Percentiles rank a stretch among this genome's conserved stretches.
Evolutionary conservation across 1,140 invertebrate species (phyloP).

Genomic region (Lethrus apterus): DNA sequence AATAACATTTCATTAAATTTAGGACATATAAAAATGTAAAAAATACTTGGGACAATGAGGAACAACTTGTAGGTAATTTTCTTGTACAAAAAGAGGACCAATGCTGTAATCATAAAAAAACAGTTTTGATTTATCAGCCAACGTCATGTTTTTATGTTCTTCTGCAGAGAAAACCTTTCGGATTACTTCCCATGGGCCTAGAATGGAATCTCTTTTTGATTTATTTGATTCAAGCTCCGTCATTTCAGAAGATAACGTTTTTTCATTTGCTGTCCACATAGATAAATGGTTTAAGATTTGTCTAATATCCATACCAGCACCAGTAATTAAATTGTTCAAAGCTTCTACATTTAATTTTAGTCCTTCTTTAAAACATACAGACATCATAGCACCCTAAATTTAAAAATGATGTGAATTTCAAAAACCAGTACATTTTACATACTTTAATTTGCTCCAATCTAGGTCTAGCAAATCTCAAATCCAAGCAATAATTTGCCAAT

Average conservation of each 20-base stretch:
- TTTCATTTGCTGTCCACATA: conserved; percentile 59
- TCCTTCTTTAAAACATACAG: conserved; percentile 86
- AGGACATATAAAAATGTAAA: neutral
- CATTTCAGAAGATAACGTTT: conserved; percentile 44
- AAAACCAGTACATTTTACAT: conserved; percentile 16
- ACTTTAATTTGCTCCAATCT: conserved; percentile 86
- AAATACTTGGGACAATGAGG: conserved; percentile 60
- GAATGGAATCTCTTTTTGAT: conserved; percentile 74
- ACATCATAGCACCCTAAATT: conserved; percentile 73
- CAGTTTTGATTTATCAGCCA: conserved; percentile 81
- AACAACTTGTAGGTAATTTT: conserved; percentile 82
- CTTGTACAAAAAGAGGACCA: conserved; percentile 92
- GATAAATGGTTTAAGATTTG: conserved; percentile 87
- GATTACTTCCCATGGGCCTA: conserved; percentile 92
- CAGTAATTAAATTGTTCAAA: conserved; percentile 75
- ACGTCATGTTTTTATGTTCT: conserved; percentile 73
- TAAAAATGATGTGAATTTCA: conserved; percentile 2
- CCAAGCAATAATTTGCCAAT: conserved; percentile 90
- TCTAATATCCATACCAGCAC: conserved; percentile 87
- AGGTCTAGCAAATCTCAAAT: conserved; percentile 79
- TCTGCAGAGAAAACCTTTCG: conserved; percentile 80
- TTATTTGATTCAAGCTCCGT: conserved; percentile 48
- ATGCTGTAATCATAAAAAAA: conserved; percentile 98
- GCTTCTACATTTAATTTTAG: conserved; percentile 72
- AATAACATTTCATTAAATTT: neutral